Base-by-base conservation (phyloP, 2,888 invertebrate genomes). In the Lutraria lutraria region DNA sequence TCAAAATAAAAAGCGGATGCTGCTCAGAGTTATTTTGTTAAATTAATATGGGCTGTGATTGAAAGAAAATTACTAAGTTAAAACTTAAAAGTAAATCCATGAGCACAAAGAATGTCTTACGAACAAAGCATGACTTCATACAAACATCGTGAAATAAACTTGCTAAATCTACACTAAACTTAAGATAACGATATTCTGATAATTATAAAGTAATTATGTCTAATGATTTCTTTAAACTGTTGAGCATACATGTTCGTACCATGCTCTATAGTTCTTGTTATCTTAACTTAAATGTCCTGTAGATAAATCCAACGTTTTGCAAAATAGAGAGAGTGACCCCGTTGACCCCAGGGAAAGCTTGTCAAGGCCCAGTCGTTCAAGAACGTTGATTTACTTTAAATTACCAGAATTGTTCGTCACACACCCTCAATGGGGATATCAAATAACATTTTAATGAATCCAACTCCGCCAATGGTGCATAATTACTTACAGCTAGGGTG, bases 391-490 rank as follows among this genome's bases (percentile, higher is more conserved):
- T 87, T 79, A 79, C 79, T 72, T 72, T 83, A 80, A 87, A 87
- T 83, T 83, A 82, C 76, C 76, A 79, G 43, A 82, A 82, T 52
- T 83, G 72, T 56, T 81, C 43, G 83, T 56, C 60, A 76, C 83
- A 52, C 21, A 76, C 31, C n/a, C 87, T 60, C 87, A 54, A 43
- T 72, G 87, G 87, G 80, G 63, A 29, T 83, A 79, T 87, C 87
- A 60, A 29, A 83, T 87, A 21, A 63, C 87, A 79, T 80, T 83
- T 83, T 87, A 87, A 87, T 83, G 87, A 87, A 87, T 76, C 83
- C 72, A 34, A 87, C 83, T 79, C 82, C 29, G 83, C n/a, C 25
- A 34, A 0, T 87, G 83, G 60, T 87, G 83, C 87, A 87, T 87
- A 87, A 87, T 87, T 87, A 83, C 83, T 60, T 83, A 87, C 79